Base-by-base conservation (phyloP, 2,888 invertebrate genomes). In the Polia nebulosa region DNA sequence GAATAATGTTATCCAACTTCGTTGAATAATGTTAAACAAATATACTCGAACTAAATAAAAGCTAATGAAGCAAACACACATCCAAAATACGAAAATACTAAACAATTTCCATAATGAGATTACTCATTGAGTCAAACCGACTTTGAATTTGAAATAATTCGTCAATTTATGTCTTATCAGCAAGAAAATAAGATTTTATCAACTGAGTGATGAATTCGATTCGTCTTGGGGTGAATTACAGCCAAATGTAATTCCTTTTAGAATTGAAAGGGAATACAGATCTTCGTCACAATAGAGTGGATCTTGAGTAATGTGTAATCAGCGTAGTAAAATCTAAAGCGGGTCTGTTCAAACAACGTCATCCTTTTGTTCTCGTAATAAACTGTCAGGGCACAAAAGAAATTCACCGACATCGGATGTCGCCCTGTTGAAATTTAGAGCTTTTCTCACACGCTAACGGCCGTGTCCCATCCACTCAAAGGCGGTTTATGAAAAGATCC, bases 351-450 rank as follows among this genome's bases (percentile, higher is more conserved):
- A 89, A 91, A 92, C 89, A 90, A 87, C 89, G 90, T 89, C 89
- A 89, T 87, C 89, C 92, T 91, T 90, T 93, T 93, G 93, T 93
- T 93, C 93, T 91, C 91, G 84, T 93, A 93, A 93, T 93, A 93
- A 93, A 93, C 92, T 91, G 92, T 91, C 92, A 91, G 88, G 85
- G 85, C 83, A 93, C 93, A 93, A 93, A 93, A 93, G 93, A 93
- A 93, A 91, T 89, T 89, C 89, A 87, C 89, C 87, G 90, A 89
- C 90, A 89, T 90, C 90, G 89, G 88, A 91, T 91, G 92, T 90
- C 89, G 85, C 87, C 87, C 86, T 86, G 85, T 85, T 88, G 83
- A 91, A 91, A 92, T 93, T 92, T 90, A 91, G 87, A 85, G 85
- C 74, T 82, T 80, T 85, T 83, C 87, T 84, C 88, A 87, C 86